These are phyloP conservation scores for Cancer borealis DNA, from an alignment of 2,888 invertebrate species.

Conservation along the genomic window DNA sequence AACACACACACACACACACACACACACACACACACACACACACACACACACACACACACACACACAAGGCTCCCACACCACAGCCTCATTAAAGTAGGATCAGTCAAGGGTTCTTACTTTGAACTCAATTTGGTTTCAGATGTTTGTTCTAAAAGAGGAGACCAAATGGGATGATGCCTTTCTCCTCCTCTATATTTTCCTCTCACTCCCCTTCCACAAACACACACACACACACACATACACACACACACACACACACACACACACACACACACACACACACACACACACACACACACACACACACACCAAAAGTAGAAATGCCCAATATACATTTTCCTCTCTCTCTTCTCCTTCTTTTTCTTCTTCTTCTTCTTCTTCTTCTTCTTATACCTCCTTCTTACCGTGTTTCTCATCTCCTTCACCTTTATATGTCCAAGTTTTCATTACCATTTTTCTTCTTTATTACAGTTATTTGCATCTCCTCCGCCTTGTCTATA, in stretches of 20 bases:
- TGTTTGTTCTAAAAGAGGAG: constrained; percentile 26
- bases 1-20: constrained; percentile 37
- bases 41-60: constrained; percentile 36
- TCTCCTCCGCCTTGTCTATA: not conserved
- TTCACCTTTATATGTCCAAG: not conserved
- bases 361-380: not conserved
- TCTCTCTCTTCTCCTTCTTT: not conserved
- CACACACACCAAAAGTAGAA: no score
- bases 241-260: no score
- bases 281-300: no score
- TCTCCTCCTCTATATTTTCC: not conserved
- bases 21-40: constrained; percentile 39
- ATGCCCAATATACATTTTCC: not conserved
- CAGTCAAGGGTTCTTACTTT: constrained; percentile 26
- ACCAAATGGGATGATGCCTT: not conserved
- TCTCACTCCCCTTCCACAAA: not conserved
- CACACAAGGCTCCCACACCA: not conserved
- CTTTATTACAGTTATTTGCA: not conserved
- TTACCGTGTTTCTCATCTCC: not conserved
- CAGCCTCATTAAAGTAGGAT: not conserved
- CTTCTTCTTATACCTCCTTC: not conserved
- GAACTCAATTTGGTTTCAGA: not conserved
- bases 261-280: no score
- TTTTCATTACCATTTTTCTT: not conserved
- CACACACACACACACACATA: no score